Base-by-base conservation (phyloP, 2,797 vertebrate species). In the Oophaga sylvatica region DNA sequence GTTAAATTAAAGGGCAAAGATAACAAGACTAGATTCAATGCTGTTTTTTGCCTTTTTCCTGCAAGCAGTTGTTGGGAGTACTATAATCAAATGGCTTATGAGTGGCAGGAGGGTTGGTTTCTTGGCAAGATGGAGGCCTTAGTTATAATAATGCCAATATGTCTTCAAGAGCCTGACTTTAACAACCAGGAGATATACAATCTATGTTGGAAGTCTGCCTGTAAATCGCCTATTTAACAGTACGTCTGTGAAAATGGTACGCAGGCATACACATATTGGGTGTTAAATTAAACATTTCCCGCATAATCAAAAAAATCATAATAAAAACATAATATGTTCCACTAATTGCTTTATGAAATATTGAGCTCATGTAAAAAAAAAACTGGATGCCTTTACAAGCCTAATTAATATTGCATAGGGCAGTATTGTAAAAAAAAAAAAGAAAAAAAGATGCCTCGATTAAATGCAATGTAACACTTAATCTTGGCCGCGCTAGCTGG, bases 401-500 rank as follows among this genome's bases (percentile, higher is more conserved):
- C 92, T 94, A 91, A 93, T 93, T 91, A 92, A 90, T 86, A 88
- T 89, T 87, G 83, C 76, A 0, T 75, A 90, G 91, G 91, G 92
- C 82, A 81, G 81, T 80, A 48, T 87, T 70, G 88, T 90, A 65
- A n/a, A 84, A 76, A 84, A 90, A 91, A 87, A 7, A 87, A 48
- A n/a, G n/a, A 53, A 53, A 87, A 7, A 87, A 48, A 53, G 11
- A 85, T 75, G 73, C 60, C 90, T 86, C 91, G 92, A 90, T 90
- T 88, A 88, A 81, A 84, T 79, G 60, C 80, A 79, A 70, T 93
- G 93, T 94, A 92, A 90, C 88, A 65, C 89, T 91, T 94, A 93
- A 93, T 95, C 92, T 94, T 90, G 92, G 91, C 83, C 83, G 89
- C 92, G 90, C 93, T 89, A 45, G 75, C 91, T 92, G 93, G 91